Base-by-base conservation (phyloP, 1,140 invertebrate species). In the Ooceraea biroi region DNA sequence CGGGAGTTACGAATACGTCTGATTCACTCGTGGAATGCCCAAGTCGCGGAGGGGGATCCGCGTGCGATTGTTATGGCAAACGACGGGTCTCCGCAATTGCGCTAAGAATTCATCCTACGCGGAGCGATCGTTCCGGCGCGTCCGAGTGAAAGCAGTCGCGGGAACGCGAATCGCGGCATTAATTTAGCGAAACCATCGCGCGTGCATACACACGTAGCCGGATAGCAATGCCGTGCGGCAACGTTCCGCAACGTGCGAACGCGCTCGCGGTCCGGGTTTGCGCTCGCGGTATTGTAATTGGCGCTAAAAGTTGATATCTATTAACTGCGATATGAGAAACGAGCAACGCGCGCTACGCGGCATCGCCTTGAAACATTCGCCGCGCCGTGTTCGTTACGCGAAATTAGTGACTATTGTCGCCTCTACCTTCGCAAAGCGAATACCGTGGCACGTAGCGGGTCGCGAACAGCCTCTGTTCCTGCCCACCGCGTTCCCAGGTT, bases 241-340 rank as follows among this genome's bases (percentile, higher is more conserved):
- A n/a, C n/a, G n/a, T n/a, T n/a, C n/a, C n/a, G n/a, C n/a, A n/a
- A n/a, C 36, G 36, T 7, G 36, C 36, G 36, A 3, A 68, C 85
- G 72, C 84, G 50, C 80, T 41, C 65, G 36, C 36, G 36, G 36
- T 73, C 73, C 78, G 82, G 80, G 55, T 58, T 55, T 14, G 55
- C 69, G 25, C 48, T 71, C 68, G 82, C 68, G 74, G 46, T 71
- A 87, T 88, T 87, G 82, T 88, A 84, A 88, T 88, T 87, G 83
- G 84, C 19, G 85, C 85, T 88, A 87, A 88, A 87, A 87, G 71
- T 87, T 88, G 61, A 87, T 88, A 80, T 80, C 76, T 80, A 80
- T 80, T 80, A 80, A 80, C 76, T 55, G 68, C 60, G 65, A 80
- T 80, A 80, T 58, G 76, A 74, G 77, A 60, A 86, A 61, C 71